These are phyloP conservation scores for Trachythela sp. DNA, from an alignment of 64 coral and sea anemone genomes.

Conservation along the genomic window DNA sequence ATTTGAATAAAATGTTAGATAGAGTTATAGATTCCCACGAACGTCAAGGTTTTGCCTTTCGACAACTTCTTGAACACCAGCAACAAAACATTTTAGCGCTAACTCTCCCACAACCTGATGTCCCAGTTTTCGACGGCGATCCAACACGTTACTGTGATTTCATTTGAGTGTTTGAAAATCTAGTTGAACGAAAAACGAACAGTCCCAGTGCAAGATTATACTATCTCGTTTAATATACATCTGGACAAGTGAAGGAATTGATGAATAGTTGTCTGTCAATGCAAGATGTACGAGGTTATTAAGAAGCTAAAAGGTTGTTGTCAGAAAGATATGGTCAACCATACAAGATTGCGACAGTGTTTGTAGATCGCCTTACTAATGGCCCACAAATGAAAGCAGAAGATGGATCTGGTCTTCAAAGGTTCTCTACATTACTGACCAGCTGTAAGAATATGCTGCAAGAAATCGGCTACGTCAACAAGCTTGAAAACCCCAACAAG, in stretches of 20 bases:
- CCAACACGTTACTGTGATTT: background rate
- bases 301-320: background rate
- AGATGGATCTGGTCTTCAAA: background rate
- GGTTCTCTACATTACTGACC: background rate
- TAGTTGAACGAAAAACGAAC: background rate
- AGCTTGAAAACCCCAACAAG: slow-evolving; percentile 5
- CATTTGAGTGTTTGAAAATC: background rate
- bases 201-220: background rate
- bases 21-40: background rate
- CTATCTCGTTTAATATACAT: slow-evolving; percentile 25
- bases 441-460: background rate
- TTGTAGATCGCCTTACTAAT: background rate
- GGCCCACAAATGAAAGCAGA: background rate
- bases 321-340: background rate
- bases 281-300: background rate
- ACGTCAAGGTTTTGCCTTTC: background rate
- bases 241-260: slow-evolving; percentile 26
- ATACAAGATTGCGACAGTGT: background rate
- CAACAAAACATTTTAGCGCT: background rate
- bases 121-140: background rate
- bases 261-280: background rate
- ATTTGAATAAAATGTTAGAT: background rate
- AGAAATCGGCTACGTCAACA: slow-evolving; percentile 14
- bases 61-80: background rate
- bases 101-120: background rate